Base-by-base conservation (phyloP, 2,113 vertebrate genomes). In the Cyanoliseus patagonus region DNA sequence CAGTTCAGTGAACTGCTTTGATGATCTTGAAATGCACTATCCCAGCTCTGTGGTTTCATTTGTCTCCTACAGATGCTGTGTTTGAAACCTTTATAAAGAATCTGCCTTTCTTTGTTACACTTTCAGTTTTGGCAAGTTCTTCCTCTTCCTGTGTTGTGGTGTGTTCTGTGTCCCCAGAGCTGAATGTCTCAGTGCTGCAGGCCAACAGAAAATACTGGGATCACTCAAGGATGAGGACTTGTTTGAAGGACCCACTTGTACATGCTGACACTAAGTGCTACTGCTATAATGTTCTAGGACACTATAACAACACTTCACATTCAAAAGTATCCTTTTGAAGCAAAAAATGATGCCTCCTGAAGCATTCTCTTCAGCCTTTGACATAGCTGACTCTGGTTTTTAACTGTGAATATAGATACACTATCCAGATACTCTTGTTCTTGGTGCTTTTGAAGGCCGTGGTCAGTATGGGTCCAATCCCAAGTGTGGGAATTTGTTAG, bases 251-350 rank as follows among this genome's bases (percentile, higher is more conserved):
- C 41, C 46, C 69, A 3, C 44, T 35, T 39, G 35, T 28, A 44
- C 16, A 15, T 25, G 67, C 47, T 51, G 74, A 95, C 86, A 76
- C 93, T 41, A 92, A 96, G 95, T 96, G 95, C 95, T 89, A 37
- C 78, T 69, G 86, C 88, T 96, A 74, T 53, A 63, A 35, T 7
- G 9, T 52, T 49, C 17, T 30, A 73, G 86, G 80, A 86, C 79
- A 62, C 17, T 16, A 7, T 28, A 52, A 52, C 28, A 8, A 24
- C 68, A 68, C 75, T 67, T 44, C 22, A 64, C n/a, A 3, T 15
- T 64, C 61, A 72, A 51, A 51, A 51, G 64, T 46, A 37, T 79
- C 64, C 57, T 94, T 80, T 11, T 23, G 67, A 70, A 88, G 80
- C 85, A 75, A 86, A 90, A 90, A 82, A 23, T 4, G 31, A 42